Base-by-base conservation (phyloP, 2,888 invertebrate species). In the Hypsopygia costalis region DNA sequence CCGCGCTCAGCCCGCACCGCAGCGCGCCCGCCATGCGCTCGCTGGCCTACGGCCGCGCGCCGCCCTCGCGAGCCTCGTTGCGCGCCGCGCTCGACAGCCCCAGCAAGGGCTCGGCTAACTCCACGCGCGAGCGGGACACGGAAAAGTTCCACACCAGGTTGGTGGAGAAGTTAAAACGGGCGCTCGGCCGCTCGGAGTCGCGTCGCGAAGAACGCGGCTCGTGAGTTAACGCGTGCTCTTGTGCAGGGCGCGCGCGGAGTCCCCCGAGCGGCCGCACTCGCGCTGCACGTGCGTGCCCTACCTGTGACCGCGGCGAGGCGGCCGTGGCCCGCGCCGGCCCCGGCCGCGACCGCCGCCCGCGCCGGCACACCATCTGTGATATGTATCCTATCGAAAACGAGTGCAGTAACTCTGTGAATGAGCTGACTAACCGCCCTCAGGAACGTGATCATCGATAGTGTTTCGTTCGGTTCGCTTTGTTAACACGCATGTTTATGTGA, bases 101-200 rank as follows among this genome's bases (percentile, higher is more conserved):
- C 78, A 25, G 25, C 25, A 92, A 92, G 81, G 91, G 91, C 62
- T 91, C 92, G 63, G 92, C 90, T 66, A 93, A 94, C 53, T 92
- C 93, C 36, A 90, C 92, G 81, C 62, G 86, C 48, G 90, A 81
- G 53, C 91, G 92, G 44, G 62, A 62, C 44, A 52, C 69, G 58
- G 94, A 94, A 77, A 94, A 94, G 86, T 95, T 95, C 78, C 94
- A 95, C 90, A 93, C 91, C 81, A 91, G 94, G 69, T 90, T 95
- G 73, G 92, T 95, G 76, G 94, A 95, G 82, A 94, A 94, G 81
- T 78, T 95, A 77, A 93, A 93, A 86, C 90, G 92, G 48, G 93
- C 94, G 52, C 83, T 95, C 64, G 91, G 92, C 55, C 91, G 91
- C 56, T 80, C 87, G 54, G 90, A 90, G 36, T 81, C 89, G 43